phyloP scores from a whole-genome alignment of 1,140 invertebrate genomes.

The Papilio polytes region DNA sequence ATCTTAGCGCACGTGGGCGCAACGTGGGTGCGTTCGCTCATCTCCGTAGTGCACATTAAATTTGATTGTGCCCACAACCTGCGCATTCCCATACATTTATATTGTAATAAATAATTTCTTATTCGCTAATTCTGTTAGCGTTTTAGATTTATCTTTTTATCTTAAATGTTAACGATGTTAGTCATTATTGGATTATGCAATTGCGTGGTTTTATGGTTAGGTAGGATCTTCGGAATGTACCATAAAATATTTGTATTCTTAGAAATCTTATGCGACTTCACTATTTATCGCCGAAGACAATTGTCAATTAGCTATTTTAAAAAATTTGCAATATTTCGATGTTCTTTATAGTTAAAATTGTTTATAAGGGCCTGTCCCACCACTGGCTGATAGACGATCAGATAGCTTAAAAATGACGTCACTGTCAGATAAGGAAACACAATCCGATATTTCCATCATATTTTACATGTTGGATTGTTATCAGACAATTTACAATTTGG shows the following conservation, averaged over 20 bases:
- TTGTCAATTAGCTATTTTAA: too few species aligned
- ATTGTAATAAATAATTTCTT: constrained; percentile 49
- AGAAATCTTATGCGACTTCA: too few species aligned
- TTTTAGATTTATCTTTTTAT: constrained; percentile 52
- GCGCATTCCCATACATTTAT: constrained; percentile 54
- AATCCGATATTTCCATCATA: too few species aligned
- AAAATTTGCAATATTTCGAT: too few species aligned
- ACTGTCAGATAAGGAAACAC: too few species aligned
- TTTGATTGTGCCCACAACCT: constrained; percentile 69
- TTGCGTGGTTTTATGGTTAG: neutral
- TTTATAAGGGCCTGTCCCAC: too few species aligned
- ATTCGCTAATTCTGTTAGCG: constrained; percentile 48
- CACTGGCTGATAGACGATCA: too few species aligned
- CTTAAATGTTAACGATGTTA: constrained; percentile 39
- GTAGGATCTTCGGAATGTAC: constrained; percentile 29
- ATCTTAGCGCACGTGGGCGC: constrained; percentile 57
- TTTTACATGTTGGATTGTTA: too few species aligned
- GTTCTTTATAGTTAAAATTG: too few species aligned
- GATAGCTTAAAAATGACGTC: too few species aligned
- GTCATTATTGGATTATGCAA: constrained; percentile 34
- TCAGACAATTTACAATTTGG: too few species aligned
- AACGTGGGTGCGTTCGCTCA: constrained; percentile 64
- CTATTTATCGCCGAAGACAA: too few species aligned
- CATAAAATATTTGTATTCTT: neutral
- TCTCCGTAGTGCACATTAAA: constrained; percentile 68